Evolutionary conservation across 2,113 vertebrate species (phyloP).

Genomic region (Sylvietta virens): DNA sequence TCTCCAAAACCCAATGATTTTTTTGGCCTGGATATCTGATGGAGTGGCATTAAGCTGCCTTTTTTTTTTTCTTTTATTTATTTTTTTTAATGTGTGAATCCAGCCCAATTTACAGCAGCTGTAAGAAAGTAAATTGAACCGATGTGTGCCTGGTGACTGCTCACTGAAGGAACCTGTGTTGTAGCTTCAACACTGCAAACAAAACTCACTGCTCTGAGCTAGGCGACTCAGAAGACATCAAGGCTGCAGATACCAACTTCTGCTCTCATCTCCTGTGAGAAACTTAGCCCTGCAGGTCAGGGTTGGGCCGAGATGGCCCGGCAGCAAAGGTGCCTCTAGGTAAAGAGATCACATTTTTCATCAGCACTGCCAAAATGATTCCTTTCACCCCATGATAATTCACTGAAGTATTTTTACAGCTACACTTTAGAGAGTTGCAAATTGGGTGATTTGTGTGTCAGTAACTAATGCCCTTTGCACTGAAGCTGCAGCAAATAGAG

Average conservation of each 20-base stretch:
- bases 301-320: not conserved
- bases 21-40: not conserved
- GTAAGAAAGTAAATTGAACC: not conserved
- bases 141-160: not conserved
- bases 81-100: not conserved
- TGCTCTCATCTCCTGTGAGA: not conserved
- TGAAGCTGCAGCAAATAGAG: not conserved
- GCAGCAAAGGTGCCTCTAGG: not conserved
- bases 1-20: not conserved
- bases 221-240: not conserved
- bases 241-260: not conserved
- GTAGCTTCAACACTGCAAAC: not conserved
- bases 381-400: not conserved
- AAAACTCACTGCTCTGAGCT: not conserved
- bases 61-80: not conserved
- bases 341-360: not conserved
- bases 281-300: not conserved
- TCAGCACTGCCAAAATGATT: not conserved
- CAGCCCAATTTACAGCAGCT: not conserved
- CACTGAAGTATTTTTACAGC: not conserved
- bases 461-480: not conserved
- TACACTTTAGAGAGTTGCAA: not conserved
- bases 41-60: not conserved
- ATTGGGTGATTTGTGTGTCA: not conserved
- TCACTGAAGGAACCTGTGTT: not conserved